phyloP scores from a whole-genome alignment of 64 coral and sea anemone genomes.

The Platygyra sinensis region DNA sequence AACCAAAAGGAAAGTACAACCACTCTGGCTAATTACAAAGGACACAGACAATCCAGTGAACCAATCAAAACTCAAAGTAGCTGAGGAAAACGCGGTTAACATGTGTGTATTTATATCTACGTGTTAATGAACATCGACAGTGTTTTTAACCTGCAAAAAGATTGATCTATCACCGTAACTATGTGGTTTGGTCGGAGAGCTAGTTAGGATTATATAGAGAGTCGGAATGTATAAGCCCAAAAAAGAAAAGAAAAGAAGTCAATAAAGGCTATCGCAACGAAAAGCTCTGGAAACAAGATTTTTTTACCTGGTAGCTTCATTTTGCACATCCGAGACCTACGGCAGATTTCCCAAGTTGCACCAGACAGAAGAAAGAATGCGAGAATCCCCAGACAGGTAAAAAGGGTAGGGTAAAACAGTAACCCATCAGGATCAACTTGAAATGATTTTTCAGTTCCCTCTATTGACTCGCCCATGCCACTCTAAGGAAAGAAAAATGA shows the following conservation, averaged over 20 bases:
- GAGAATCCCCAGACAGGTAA: background rate
- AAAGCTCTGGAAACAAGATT: background rate
- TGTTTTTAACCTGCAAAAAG: too few species aligned
- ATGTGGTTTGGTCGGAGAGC: too few species aligned
- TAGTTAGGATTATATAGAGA: too few species aligned
- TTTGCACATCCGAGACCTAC: background rate
- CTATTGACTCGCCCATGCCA: background rate
- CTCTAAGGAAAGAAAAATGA: background rate
- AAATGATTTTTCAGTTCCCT: background rate
- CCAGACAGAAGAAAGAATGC: background rate
- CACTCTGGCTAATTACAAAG: too few species aligned
- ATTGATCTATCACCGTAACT: too few species aligned
- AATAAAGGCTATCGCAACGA: background rate
- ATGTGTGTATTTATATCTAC: too few species aligned
- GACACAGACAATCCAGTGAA: too few species aligned
- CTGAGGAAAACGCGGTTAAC: too few species aligned
- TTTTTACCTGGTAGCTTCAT: background rate
- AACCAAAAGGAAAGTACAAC: too few species aligned
- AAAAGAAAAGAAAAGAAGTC: background rate
- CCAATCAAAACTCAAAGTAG: too few species aligned
- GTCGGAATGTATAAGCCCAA: too few species aligned
- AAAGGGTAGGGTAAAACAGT: background rate
- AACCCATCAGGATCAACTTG: background rate
- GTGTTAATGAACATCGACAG: too few species aligned
- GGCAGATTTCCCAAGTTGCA: constrained; percentile 1